phyloP scores from a whole-genome alignment of 2,113 vertebrate genomes.

The Parus major region DNA sequence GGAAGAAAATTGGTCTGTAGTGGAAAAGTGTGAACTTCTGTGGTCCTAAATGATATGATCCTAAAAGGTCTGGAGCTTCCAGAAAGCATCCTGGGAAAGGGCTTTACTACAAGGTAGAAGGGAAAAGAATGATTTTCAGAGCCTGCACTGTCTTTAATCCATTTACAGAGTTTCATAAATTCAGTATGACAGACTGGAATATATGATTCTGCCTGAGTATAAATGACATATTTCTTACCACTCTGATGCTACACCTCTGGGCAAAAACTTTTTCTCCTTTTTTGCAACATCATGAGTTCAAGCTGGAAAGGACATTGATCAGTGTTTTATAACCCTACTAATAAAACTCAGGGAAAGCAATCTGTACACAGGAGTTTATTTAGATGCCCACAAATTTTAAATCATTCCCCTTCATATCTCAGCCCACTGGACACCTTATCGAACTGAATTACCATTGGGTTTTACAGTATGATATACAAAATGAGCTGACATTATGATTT shows the following conservation, averaged over 20 bases:
- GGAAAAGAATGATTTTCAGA: neutral
- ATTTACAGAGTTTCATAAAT: neutral
- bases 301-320: neutral
- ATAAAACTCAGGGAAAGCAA: slow-evolving; percentile 43
- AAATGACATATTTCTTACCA: neutral
- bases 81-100: neutral
- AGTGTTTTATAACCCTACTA: neutral
- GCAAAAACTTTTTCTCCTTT: neutral
- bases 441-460: slow-evolving; percentile 69
- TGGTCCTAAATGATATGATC: neutral
- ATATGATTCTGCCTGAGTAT: neutral
- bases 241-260: neutral
- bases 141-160: neutral
- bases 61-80: neutral
- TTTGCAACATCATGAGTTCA: neutral
- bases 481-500: slow-evolving; percentile 64
- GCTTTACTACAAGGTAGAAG: neutral
- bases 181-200: neutral
- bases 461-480: slow-evolving; percentile 68
- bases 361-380: slow-evolving; percentile 73
- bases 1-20: neutral
- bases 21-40: neutral
- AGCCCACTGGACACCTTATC: slow-evolving; percentile 49
- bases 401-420: slow-evolving; percentile 57
- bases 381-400: slow-evolving; percentile 62